Conservation (phyloP, 1,140 invertebrate species). For the Lasaia peninsularis region DNA sequence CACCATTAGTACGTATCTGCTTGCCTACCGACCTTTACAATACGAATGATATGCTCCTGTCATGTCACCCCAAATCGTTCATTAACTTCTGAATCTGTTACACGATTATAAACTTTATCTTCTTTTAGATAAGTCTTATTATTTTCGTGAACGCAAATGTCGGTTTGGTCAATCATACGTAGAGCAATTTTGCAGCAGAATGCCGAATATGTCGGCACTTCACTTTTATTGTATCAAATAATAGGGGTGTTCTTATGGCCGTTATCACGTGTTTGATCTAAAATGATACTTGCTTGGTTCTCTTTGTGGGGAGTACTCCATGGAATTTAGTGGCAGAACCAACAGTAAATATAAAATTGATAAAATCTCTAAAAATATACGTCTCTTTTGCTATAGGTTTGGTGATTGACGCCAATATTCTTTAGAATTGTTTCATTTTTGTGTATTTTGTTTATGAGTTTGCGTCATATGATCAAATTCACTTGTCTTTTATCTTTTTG, state of each 20-base stretch:
- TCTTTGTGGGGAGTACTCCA: conserved; percentile 49
- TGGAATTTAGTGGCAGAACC: conserved; percentile 26
- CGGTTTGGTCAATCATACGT: conserved; percentile 46
- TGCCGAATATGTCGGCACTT: conserved; percentile 75
- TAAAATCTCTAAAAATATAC: conserved; percentile 5
- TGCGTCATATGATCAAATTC: too few relatives aligned
- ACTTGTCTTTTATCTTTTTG: too few relatives aligned
- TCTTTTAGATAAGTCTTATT: conserved; percentile 25
- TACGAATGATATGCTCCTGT: conserved; percentile 39
- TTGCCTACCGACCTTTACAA: conserved; percentile 59
- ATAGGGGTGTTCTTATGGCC: conserved; percentile 74
- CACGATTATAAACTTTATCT: conserved; percentile 27
- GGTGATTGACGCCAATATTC: background rate
- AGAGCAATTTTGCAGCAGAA: conserved; percentile 61
- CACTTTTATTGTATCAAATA: conserved; percentile 77
- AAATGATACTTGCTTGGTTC: conserved; percentile 68
- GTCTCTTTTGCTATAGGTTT: background rate
- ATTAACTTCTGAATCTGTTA: conserved; percentile 30
- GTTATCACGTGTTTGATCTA: conserved; percentile 77
- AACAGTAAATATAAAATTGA: conserved; percentile 5
- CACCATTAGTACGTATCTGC: conserved; percentile 74
- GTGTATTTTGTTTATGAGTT: background rate
- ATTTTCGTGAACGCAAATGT: conserved; percentile 6
- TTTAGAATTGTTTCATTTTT: background rate
- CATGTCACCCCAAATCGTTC: conserved; percentile 52